Conservation (phyloP, 1,140 invertebrate species). For the Eriosoma lanigerum region DNA sequence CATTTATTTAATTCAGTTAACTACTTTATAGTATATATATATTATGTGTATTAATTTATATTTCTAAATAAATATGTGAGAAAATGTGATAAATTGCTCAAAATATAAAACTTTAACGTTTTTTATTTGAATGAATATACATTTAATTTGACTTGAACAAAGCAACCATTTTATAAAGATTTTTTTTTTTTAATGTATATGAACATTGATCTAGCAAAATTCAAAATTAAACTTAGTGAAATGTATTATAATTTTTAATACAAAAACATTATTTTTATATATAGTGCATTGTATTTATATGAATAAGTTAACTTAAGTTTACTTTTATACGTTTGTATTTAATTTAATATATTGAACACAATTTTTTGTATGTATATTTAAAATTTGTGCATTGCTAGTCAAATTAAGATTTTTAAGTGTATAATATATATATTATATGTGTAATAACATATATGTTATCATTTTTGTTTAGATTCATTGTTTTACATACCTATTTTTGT, state of each 20-base stretch:
- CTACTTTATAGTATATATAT: constrained; percentile 16
- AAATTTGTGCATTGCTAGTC: constrained; percentile 49
- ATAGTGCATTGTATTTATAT: constrained; percentile 22
- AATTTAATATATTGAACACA: constrained; percentile 10
- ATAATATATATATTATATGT: constrained; percentile 7
- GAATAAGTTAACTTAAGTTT: constrained; percentile 25
- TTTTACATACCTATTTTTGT: constrained; percentile 15
- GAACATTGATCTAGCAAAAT: constrained; percentile 42
- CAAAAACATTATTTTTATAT: not conserved
- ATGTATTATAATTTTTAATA: constrained; percentile 9
- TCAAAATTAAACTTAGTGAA: constrained; percentile 38
- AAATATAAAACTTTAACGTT: constrained; percentile 28
- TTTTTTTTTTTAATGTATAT: constrained; percentile 33
- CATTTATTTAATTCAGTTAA: constrained; percentile 28
- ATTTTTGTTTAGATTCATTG: constrained; percentile 38
- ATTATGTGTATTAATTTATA: constrained; percentile 35
- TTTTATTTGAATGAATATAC: not conserved
- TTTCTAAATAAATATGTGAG: constrained; percentile 36
- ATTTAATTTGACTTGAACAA: constrained; percentile 17
- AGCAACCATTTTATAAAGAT: constrained; percentile 18
- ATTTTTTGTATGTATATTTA: not conserved
- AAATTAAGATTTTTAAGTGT: constrained; percentile 44
- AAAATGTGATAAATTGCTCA: constrained; percentile 51
- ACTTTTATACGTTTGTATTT: constrained; percentile 40
- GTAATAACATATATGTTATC: not conserved